These are phyloP conservation scores for Periophthalmus modestus DNA, from an alignment of 2,113 vertebrate genomes.

Conservation along the genomic window DNA sequence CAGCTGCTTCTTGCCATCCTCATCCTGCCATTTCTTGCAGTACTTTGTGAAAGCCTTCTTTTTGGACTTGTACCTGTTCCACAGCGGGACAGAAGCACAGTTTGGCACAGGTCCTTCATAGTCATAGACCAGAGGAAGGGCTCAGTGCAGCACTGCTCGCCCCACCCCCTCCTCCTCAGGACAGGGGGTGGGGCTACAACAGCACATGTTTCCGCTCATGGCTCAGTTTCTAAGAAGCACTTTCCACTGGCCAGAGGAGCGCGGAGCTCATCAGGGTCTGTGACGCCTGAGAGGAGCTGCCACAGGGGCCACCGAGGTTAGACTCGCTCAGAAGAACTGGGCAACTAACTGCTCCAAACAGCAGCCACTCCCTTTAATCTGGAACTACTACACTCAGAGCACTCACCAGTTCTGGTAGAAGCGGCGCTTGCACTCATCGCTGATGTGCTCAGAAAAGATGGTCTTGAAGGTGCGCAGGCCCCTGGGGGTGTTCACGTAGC, in stretches of 20 bases:
- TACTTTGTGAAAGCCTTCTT: slow-evolving; percentile 99
- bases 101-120: slow-evolving; percentile 78
- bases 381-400: rapidly evolving
- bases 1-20: slow-evolving; percentile 96
- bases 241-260: slow-evolving; percentile 97
- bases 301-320: slow-evolving; percentile 70
- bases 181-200: slow-evolving; percentile 17
- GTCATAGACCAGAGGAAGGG: slow-evolving; percentile 76
- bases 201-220: slow-evolving; percentile 84
- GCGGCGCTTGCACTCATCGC: slow-evolving; percentile 96
- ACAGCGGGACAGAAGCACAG: slow-evolving; percentile 66
- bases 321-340: slow-evolving; percentile 55
- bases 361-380: rapidly evolving
- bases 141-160: slow-evolving; percentile 68
- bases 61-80: slow-evolving; percentile 96
- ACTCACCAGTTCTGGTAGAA: slow-evolving; percentile 99
- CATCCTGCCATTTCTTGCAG: slow-evolving; percentile 99
- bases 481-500: slow-evolving; percentile 90
- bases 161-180: neutral
- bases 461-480: slow-evolving; percentile 97
- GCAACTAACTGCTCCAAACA: slow-evolving; percentile 50
- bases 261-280: slow-evolving; percentile 92
- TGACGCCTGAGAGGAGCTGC: slow-evolving; percentile 93
- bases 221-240: slow-evolving; percentile 88
- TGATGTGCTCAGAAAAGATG: slow-evolving; percentile 95